Evolutionary conservation across 2,797 vertebrate genomes (phyloP).

Genomic region (Peromyscus attwateri): DNA sequence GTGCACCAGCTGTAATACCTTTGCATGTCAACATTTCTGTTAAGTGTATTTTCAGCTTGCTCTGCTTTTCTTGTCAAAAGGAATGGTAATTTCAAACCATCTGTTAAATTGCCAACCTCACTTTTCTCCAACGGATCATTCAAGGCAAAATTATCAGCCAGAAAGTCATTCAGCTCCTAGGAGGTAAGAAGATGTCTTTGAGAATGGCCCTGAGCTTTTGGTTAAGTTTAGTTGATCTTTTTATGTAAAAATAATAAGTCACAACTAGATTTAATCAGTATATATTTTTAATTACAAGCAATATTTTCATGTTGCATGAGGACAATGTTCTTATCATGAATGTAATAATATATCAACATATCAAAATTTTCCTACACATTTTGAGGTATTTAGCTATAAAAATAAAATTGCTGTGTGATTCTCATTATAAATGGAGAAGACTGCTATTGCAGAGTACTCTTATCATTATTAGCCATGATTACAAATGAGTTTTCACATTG

Average conservation of each 20-base stretch:
- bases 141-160: conserved; percentile 9
- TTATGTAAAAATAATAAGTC: neutral
- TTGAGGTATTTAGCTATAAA: conserved; percentile 32
- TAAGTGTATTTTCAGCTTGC: conserved; percentile 79
- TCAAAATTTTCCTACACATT: conserved; percentile 21
- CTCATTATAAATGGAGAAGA: neutral
- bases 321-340: conserved; percentile 6
- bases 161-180: neutral
- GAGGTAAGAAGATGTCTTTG: neutral
- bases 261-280: neutral
- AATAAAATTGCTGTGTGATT: neutral
- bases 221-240: neutral
- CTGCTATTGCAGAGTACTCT: neutral
- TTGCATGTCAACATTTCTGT: conserved; percentile 81
- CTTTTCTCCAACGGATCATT: conserved; percentile 62
- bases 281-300: conserved; percentile 25
- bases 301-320: neutral
- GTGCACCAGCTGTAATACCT: conserved; percentile 64
- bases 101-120: conserved; percentile 50
- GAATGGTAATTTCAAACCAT: conserved; percentile 60
- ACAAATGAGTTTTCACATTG: conserved; percentile 55
- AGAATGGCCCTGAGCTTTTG: neutral
- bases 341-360: neutral
- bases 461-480: conserved; percentile 7
- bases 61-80: conserved; percentile 66